phyloP scores from a whole-genome alignment of 2,113 vertebrate species.

The Pyxicephalus adspersus region DNA sequence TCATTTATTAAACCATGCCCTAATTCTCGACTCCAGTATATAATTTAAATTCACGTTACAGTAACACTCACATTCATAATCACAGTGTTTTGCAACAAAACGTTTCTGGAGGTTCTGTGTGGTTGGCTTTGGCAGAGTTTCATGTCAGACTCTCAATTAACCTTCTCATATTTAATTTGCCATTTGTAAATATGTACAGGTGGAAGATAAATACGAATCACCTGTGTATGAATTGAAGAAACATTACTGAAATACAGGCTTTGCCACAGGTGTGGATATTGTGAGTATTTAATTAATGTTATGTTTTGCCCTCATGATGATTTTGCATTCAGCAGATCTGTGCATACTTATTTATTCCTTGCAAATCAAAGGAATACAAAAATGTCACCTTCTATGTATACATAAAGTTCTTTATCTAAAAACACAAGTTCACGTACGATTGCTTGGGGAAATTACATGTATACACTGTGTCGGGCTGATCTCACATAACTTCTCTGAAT shows the following conservation, averaged over 20 bases:
- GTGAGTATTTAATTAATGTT: background rate
- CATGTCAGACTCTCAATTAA: conserved; percentile 34
- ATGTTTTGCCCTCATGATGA: background rate
- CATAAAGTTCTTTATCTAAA: no score
- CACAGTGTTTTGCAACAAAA: background rate
- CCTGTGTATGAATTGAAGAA: background rate
- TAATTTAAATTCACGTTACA: background rate
- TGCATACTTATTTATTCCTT: background rate
- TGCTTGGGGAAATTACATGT: no score
- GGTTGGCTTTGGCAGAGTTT: background rate
- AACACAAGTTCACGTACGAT: no score
- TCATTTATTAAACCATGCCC: no score
- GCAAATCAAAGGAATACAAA: no score
- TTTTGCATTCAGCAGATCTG: background rate
- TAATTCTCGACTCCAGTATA: no score
- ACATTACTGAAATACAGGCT: background rate
- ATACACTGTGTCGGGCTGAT: no score
- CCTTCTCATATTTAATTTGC: conserved; percentile 30
- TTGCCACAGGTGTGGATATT: conserved; percentile 7
- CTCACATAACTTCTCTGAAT: no score
- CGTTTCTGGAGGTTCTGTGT: background rate
- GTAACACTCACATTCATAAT: background rate
- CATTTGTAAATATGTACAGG: conserved; percentile 37
- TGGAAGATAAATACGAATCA: conserved; percentile 22
- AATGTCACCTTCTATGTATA: no score